These are phyloP conservation scores for Lathamus discolor DNA, from an alignment of 2,113 vertebrate genomes.

Conservation along the genomic window DNA sequence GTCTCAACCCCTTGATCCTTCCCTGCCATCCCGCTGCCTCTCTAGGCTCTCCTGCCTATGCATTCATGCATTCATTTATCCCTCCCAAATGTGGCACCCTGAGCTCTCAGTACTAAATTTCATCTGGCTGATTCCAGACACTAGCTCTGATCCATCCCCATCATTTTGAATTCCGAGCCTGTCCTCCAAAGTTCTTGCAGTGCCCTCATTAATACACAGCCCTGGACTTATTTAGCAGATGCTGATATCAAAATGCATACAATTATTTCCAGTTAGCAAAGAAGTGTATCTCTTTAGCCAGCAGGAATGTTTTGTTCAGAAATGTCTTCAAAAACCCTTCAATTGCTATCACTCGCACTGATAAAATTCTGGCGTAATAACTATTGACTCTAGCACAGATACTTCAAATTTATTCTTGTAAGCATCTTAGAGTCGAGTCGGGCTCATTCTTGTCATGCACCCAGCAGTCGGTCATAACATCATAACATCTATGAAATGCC, in stretches of 20 bases:
- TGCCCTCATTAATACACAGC: constrained; percentile 54
- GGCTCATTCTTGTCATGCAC: background rate
- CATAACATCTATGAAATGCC: background rate
- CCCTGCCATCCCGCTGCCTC: constrained; percentile 13
- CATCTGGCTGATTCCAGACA: constrained; percentile 27
- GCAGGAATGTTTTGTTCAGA: background rate
- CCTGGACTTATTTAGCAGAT: constrained; percentile 56
- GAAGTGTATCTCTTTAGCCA: constrained; percentile 42
- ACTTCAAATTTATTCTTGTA: constrained; percentile 1
- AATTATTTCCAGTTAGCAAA: constrained; percentile 49
- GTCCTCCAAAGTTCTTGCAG: constrained; percentile 47
- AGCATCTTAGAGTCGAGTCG: background rate
- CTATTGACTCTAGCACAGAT: background rate
- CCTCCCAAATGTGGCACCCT: constrained; percentile 30
- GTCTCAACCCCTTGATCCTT: constrained; percentile 46
- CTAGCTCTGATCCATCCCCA: background rate
- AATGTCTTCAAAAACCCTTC: background rate
- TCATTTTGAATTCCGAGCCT: constrained; percentile 51
- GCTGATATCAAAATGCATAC: constrained; percentile 54
- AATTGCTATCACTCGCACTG: constrained; percentile 5
- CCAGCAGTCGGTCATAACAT: background rate
- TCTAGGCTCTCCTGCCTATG: constrained; percentile 17
- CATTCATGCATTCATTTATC: constrained; percentile 48
- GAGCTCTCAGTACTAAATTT: constrained; percentile 22
- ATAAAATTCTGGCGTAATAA: constrained; percentile 38